phyloP scores from a whole-genome alignment of 2,888 invertebrate genomes.

The Meloe dianella region DNA sequence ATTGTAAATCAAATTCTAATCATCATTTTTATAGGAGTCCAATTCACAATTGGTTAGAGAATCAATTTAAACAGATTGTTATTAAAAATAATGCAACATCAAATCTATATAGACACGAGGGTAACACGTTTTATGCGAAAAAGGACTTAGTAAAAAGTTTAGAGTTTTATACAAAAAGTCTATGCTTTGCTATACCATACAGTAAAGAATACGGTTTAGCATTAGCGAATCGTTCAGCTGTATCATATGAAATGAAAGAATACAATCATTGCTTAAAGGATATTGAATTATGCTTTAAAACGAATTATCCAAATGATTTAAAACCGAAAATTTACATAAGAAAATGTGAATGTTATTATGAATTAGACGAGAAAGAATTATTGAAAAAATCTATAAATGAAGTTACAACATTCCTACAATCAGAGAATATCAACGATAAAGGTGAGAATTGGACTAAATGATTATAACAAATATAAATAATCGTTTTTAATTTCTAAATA shows the following conservation, averaged over 20 bases:
- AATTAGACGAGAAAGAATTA: constrained; percentile 55
- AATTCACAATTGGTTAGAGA: constrained; percentile 53
- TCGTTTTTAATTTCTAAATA: too few relatives aligned
- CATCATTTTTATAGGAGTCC: constrained; percentile 47
- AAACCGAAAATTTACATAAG: constrained; percentile 71
- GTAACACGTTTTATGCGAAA: constrained; percentile 66
- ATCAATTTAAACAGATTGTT: constrained; percentile 47
- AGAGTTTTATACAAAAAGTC: constrained; percentile 68
- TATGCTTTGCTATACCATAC: constrained; percentile 64
- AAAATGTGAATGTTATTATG: constrained; percentile 68
- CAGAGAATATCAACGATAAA: constrained; percentile 44
- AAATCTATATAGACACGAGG: constrained; percentile 58
- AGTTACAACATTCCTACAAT: constrained; percentile 40
- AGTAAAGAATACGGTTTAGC: constrained; percentile 68
- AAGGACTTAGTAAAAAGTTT: constrained; percentile 64
- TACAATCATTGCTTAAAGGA: constrained; percentile 71
- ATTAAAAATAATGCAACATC: constrained; percentile 53
- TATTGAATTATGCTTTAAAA: constrained; percentile 65
- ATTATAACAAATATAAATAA: too few relatives aligned
- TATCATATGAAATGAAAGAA: constrained; percentile 65
- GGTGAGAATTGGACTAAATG: too few relatives aligned
- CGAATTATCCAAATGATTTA: constrained; percentile 68
- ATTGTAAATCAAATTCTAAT: neutral
- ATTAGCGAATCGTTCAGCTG: constrained; percentile 73
- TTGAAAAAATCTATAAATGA: constrained; percentile 45